Evolutionary conservation across 2,888 invertebrate genomes (phyloP), one percentile per base, ranked within the genome.

Genomic region (Mimas tiliae): DNA sequence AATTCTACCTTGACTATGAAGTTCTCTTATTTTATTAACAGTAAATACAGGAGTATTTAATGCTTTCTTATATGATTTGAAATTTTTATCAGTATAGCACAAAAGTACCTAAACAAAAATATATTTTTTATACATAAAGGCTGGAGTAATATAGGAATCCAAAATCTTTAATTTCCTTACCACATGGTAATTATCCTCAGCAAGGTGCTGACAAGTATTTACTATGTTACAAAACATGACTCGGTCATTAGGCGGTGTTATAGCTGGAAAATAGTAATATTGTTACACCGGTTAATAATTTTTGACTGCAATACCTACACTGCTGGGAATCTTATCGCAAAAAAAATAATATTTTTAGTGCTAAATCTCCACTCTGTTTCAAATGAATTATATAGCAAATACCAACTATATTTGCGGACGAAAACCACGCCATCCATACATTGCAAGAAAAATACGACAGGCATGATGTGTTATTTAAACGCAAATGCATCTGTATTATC

Each of bases 111-210:
- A 42, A 42, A 58, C 19, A 55, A 19, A 58, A 58, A 38, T 14
- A 64, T 8, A 9, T 21, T 48, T 38, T 38, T 9, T 62, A 64
- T 34, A 75, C 7, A 48, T 48, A 8, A 6, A 48, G n/a, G 14
- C 16, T 48, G 0, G 1, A 16, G 48, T 16, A 48, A 48, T 16
- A 14, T 16, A 48, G 4, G 16, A 16, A 6, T 50, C 1, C 11
- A 19, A 50, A 50, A 11, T 19, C 19, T 50, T 9, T 50, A 7
- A 50, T 19, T n/a, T 48, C 8, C 81, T 85, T 73, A 89, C 88
- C 73, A 84, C 77, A 73, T 79, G 77, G 67, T 76, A 74, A 62
- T 81, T 78, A 55, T 79, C 75, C n/a, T 78, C 68, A n/a, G 68
- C 64, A 55, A 87, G 67, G 65, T 77, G 78, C 51, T 69, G 52